phyloP scores from a whole-genome alignment of 2,113 vertebrate genomes.

The Motacilla alba region DNA sequence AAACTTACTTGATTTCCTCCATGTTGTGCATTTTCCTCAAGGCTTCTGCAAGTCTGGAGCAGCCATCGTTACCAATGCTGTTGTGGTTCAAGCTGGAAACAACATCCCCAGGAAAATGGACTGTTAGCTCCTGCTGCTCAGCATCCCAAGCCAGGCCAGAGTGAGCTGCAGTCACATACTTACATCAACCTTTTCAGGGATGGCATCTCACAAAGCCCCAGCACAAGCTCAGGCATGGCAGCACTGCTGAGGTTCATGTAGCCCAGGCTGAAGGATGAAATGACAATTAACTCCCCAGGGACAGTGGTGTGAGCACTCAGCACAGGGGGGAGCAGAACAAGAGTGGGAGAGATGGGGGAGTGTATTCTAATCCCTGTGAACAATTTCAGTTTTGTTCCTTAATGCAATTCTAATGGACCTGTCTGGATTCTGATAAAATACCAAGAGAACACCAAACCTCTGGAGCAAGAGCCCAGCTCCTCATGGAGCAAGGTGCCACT shows the following conservation, averaged over 20 bases:
- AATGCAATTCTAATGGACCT: not conserved
- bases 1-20: conserved; percentile 79
- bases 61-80: not conserved
- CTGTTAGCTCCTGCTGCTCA: not conserved
- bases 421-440: not conserved
- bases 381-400: not conserved
- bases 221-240: conserved; percentile 46
- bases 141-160: rapidly evolving
- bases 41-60: conserved; percentile 48
- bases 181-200: conserved; percentile 76
- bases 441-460: not conserved
- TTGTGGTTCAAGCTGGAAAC: conserved; percentile 76
- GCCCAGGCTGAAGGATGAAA: conserved; percentile 72
- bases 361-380: not conserved
- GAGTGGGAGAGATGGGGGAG: not conserved
- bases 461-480: not conserved
- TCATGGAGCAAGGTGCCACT: not conserved
- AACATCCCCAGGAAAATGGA: not conserved
- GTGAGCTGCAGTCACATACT: conserved; percentile 37
- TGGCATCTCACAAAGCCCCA: conserved; percentile 50
- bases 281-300: not conserved
- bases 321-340: not conserved
- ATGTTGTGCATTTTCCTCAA: conserved; percentile 63
- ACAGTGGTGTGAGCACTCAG: rapidly evolving
- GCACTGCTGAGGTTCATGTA: conserved; percentile 59